phyloP scores from a whole-genome alignment of 1,140 invertebrate genomes.

The Eurosta solidaginis region DNA sequence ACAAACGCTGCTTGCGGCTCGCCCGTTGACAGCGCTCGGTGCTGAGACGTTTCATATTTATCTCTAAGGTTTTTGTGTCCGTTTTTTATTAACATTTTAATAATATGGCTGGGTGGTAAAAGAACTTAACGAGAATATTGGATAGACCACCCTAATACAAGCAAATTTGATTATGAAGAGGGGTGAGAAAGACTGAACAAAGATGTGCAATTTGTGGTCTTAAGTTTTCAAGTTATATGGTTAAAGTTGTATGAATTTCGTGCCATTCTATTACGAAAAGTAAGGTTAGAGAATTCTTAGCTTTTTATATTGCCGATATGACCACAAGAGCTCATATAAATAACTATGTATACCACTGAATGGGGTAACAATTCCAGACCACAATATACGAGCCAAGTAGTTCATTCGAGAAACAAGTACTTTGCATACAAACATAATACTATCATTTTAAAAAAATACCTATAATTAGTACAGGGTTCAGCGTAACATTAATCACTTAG shows the following conservation, averaged over 20 bases:
- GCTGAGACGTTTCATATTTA: constrained; percentile 27
- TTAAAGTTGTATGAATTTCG: not conserved
- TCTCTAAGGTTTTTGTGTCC: constrained; percentile 29
- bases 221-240: too few species aligned
- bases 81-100: constrained; percentile 4
- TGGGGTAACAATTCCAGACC: constrained; percentile 17
- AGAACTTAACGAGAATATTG: constrained; percentile 12
- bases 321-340: not conserved
- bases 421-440: too few species aligned
- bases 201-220: too few species aligned
- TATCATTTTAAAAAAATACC: too few species aligned
- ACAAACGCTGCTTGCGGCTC: not conserved
- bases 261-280: not conserved
- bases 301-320: not conserved
- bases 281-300: constrained; percentile 23
- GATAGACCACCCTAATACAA: not conserved
- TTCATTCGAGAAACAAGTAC: too few species aligned
- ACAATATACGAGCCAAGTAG: not conserved
- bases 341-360: constrained; percentile 12
- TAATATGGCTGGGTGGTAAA: not conserved
- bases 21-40: not conserved
- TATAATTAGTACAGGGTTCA: too few species aligned
- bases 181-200: not conserved
- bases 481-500: too few species aligned
- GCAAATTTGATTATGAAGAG: not conserved